Conservation (phyloP, 2,113 vertebrate species). For the Rhagologus leucostigma region DNA sequence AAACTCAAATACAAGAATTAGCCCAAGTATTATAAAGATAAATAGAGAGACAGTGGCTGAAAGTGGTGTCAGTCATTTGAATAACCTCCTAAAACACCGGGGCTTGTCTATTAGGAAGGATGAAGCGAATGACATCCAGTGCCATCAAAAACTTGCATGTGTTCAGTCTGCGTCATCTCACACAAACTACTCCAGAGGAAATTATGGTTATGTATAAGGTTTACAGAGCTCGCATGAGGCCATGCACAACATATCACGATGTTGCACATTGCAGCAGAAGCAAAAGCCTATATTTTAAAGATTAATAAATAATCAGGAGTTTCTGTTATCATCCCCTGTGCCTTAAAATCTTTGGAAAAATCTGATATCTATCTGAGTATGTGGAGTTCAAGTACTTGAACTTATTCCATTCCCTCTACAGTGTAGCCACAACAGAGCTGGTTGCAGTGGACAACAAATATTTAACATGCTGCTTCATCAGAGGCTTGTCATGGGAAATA, state of each 20-base stretch:
- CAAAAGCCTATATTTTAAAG: neutral
- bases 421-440: neutral
- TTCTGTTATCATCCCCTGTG: neutral
- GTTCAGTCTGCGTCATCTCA: neutral
- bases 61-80: neutral
- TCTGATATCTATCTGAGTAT: neutral
- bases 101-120: neutral
- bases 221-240: neutral
- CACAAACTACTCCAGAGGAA: neutral
- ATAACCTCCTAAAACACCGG: neutral
- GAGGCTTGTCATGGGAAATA: constrained; percentile 42
- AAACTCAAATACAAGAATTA: neutral
- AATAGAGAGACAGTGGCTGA: neutral
- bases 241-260: too few relatives aligned
- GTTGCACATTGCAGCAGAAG: neutral
- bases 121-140: neutral
- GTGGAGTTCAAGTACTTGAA: neutral
- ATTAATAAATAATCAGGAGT: neutral
- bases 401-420: neutral
- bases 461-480: constrained; percentile 7
- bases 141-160: neutral
- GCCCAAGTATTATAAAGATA: neutral
- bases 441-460: neutral
- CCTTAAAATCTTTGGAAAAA: neutral
- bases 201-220: neutral